Evolutionary conservation across 23 tunicate genomes (phyloP).

Genomic region (Halocynthia aurantium): DNA sequence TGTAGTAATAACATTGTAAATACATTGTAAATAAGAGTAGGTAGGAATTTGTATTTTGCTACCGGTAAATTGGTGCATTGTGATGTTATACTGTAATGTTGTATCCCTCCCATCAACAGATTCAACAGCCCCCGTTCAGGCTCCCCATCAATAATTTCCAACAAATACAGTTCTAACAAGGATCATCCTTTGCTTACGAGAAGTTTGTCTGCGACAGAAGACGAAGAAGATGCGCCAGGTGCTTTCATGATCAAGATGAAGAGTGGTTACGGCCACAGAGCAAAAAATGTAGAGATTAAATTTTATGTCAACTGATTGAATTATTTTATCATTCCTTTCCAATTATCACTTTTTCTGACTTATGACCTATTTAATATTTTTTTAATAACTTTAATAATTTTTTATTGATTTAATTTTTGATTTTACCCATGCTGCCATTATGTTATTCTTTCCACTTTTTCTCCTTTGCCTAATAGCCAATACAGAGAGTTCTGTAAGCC

Average conservation of each 20-base stretch:
- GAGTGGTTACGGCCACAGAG: constrained; percentile 4
- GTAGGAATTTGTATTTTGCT: too few relatives aligned
- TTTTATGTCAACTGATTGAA: constrained; percentile 1
- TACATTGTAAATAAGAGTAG: too few relatives aligned
- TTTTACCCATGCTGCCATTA: too few relatives aligned
- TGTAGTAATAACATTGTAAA: too few relatives aligned
- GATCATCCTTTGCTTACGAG: background rate
- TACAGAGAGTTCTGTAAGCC: too few relatives aligned
- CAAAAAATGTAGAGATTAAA: constrained; percentile 4
- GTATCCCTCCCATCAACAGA: background rate
- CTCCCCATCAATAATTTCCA: background rate
- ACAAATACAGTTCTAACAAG: background rate
- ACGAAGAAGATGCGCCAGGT: background rate
- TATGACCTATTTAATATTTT: too few relatives aligned
- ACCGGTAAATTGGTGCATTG: too few relatives aligned
- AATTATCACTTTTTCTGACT: background rate
- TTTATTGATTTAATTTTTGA: too few relatives aligned
- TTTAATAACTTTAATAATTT: too few relatives aligned
- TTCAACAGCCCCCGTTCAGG: constrained; percentile 2
- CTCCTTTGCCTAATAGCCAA: too few relatives aligned
- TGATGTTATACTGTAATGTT: too few relatives aligned
- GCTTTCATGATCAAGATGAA: constrained; percentile 4
- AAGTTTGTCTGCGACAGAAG: background rate
- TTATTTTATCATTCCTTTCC: background rate
- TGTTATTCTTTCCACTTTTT: too few relatives aligned